Conservation (phyloP, 1,140 invertebrate genomes). For the Bombus turneri region DNA sequence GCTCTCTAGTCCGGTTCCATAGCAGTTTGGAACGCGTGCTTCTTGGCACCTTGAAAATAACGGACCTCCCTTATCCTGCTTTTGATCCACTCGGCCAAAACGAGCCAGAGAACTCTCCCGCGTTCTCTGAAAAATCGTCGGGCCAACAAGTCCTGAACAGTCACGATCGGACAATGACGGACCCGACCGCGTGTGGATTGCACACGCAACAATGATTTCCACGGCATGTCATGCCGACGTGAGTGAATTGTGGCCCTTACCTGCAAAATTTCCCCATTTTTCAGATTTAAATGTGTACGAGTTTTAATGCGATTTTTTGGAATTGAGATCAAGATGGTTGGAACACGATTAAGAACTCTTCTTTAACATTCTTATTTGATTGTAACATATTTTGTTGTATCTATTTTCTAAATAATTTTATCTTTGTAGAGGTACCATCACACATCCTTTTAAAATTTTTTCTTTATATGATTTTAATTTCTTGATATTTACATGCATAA, state of each 20-base stretch:
- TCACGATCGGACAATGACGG: conserved; percentile 55
- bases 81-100: conserved; percentile 60
- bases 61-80: conserved; percentile 52
- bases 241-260: conserved; percentile 59
- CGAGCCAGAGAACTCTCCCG: conserved; percentile 59
- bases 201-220: conserved; percentile 62
- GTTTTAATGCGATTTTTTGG: too few species aligned
- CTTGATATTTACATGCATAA: background rate
- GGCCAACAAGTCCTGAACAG: conserved; percentile 52
- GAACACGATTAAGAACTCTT: too few species aligned
- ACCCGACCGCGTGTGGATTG: conserved; percentile 43
- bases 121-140: conserved; percentile 60
- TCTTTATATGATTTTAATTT: too few species aligned
- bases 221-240: conserved; percentile 64
- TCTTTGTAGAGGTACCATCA: too few species aligned
- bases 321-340: too few species aligned
- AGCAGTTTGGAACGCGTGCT: background rate
- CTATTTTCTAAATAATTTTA: too few species aligned
- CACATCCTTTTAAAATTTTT: too few species aligned
- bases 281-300: background rate
- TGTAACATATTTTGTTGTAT: too few species aligned
- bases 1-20: conserved; percentile 14
- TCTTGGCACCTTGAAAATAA: conserved; percentile 40
- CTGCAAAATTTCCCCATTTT: conserved; percentile 8
- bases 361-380: too few species aligned